Evolutionary conservation across 2,888 invertebrate species (phyloP), one percentile per base, ranked within the genome.

Genomic region (Scaptomyza parva): DNA sequence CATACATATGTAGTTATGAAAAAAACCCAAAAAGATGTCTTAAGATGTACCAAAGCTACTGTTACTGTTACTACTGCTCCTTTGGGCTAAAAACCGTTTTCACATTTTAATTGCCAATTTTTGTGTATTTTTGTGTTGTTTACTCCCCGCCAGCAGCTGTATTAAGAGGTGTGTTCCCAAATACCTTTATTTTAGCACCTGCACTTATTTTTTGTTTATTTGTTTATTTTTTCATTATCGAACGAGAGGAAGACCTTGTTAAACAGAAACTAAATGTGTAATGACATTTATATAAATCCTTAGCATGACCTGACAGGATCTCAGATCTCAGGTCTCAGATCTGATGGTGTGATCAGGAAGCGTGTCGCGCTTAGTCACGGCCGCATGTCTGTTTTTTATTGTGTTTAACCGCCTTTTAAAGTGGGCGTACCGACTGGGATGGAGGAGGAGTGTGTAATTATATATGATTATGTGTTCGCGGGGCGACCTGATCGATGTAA

Each of bases 381-480:
- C 50, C 61, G 59, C 76, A 40, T 70, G 79, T 85, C 85, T 84
- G 82, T 83, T 26, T 26, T 26, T 26, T 7, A 0, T 26, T 24
- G 22, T 24, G n/a, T n/a, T n/a, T 35, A 35, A 35, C 80, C 83
- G 80, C 86, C 83, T 85, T 87, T 85, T 87, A 86, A 87, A 80
- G 83, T 86, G 74, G 88, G 89, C 88, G 89, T 85, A n/a, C 73
- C 51, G 53, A 61, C 69, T n/a, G n/a, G n/a, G n/a, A 65, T 63
- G 86, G n/a, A n/a, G n/a, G n/a, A n/a, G 78, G 72, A 76, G 79
- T 80, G 72, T 84, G 84, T 89, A 89, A 89, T 89, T 88, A 89
- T 26, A 47, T 28, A 47, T 47, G 85, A 78, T 88, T 86, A 87
- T 89, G 17, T 35, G 11, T 14, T 37, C n/a, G 14, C 87, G 87